Conservation (phyloP, 2,888 invertebrate genomes). For the Acronicta aceris region DNA sequence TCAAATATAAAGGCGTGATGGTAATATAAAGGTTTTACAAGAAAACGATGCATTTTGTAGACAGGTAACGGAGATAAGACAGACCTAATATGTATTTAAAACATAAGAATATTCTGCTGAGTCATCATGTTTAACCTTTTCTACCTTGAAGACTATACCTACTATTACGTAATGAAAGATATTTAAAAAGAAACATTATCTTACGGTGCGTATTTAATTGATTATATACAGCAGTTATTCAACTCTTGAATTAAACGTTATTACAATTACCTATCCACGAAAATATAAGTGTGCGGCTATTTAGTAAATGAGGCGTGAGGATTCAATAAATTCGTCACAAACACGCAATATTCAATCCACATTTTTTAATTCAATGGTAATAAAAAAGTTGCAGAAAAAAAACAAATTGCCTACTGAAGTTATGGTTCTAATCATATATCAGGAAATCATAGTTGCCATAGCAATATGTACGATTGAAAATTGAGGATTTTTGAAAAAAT, state of each 20-base stretch:
- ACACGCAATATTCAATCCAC: constrained; percentile 30
- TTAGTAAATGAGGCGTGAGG: constrained; percentile 29
- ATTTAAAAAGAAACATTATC: constrained; percentile 14
- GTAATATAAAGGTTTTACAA: neutral
- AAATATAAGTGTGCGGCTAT: constrained; percentile 22
- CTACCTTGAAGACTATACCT: neutral
- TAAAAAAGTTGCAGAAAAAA: neutral
- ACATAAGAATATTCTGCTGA: neutral
- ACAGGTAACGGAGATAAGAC: neutral
- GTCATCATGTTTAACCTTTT: neutral
- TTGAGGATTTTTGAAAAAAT: too few species aligned
- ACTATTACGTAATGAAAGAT: constrained; percentile 8
- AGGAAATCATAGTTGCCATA: too few species aligned
- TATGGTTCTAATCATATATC: too few species aligned
- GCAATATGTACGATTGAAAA: too few species aligned
- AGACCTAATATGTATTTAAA: neutral
- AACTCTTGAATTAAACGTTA: constrained; percentile 25
- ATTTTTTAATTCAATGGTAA: constrained; percentile 5
- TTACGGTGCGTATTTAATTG: constrained; percentile 25
- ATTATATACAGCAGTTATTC: constrained; percentile 30
- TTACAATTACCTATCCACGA: constrained; percentile 33
- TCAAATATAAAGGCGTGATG: too few species aligned
- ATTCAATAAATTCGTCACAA: constrained; percentile 20
- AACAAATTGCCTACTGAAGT: neutral
- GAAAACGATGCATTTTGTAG: neutral